Percentiles rank a stretch among this genome's conserved stretches.
phyloP scores from a whole-genome alignment of 2,113 vertebrate genomes.

The Scortum barcoo region DNA sequence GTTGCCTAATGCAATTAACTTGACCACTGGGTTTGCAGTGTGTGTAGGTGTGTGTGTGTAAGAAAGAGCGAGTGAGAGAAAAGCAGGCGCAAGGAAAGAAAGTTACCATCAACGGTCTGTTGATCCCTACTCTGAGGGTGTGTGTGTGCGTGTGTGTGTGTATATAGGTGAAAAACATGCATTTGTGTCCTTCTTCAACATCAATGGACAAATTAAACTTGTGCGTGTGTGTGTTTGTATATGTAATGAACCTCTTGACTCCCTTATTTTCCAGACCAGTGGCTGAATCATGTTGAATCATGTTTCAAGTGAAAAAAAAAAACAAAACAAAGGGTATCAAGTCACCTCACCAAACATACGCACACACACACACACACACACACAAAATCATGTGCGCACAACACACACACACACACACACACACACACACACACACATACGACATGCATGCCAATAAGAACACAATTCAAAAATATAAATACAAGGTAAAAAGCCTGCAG shows the following conservation, averaged over 20 bases:
- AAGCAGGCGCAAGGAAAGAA: not conserved
- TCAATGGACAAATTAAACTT: slow-evolving; percentile 52
- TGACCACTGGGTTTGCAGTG: slow-evolving; percentile 67
- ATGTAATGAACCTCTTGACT: slow-evolving; percentile 70
- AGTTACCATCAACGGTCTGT: slow-evolving; percentile 23
- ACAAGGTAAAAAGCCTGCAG: not conserved
- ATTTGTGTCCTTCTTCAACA: slow-evolving; percentile 58
- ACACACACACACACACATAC: not conserved
- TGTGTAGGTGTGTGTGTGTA: slow-evolving; percentile 32
- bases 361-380: slow-evolving; percentile 1
- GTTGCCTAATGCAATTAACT: slow-evolving; percentile 76
- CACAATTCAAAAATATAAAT: not conserved
- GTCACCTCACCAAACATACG: slow-evolving; percentile 36
- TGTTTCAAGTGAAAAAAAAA: slow-evolving; percentile 60
- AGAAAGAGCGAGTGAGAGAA: not conserved
- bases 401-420: slow-evolving; percentile 14
- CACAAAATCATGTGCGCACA: too few species aligned
- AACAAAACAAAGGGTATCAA: slow-evolving; percentile 55
- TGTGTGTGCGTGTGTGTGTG: slow-evolving; percentile 10
- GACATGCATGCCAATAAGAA: not conserved
- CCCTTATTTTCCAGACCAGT: slow-evolving; percentile 79
- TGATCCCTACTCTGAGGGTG: slow-evolving; percentile 3
- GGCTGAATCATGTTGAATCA: slow-evolving; percentile 66
- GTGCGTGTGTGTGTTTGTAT: slow-evolving; percentile 18
- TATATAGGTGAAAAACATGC: slow-evolving; percentile 37